Evolutionary conservation across 2,888 invertebrate genomes (phyloP).

Genomic region (Pachymerium ferrugineum): DNA sequence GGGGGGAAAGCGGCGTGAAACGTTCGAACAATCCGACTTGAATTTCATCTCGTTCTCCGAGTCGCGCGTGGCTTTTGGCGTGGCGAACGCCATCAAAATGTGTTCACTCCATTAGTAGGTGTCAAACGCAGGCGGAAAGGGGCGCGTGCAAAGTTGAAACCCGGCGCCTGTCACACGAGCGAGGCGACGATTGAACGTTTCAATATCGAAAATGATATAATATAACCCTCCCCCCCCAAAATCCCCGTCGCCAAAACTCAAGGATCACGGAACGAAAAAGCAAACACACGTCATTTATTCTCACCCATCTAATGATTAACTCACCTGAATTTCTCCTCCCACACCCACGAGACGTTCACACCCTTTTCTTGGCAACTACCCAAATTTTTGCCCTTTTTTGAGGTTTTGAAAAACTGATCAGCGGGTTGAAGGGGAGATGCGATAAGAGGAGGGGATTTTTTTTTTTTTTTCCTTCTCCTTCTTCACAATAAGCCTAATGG

Average conservation of each 20-base stretch:
- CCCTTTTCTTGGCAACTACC: too few relatives aligned
- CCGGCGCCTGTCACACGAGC: constrained; percentile 7
- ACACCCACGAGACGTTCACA: constrained; percentile 10
- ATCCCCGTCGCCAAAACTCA: not conserved
- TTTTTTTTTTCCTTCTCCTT: not conserved
- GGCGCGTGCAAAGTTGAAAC: not conserved
- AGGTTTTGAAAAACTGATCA: too few relatives aligned
- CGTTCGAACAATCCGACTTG: not conserved
- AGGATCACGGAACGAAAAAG: constrained; percentile 4
- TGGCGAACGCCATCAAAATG: constrained; percentile 18
- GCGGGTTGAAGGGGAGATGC: not conserved
- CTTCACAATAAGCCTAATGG: constrained; percentile 6
- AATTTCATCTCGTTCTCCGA: too few relatives aligned
- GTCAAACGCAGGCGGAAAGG: not conserved
- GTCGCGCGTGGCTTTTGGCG: not conserved
- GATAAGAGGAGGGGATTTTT: too few relatives aligned
- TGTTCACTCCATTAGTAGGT: constrained; percentile 27
- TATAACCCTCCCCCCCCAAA: not conserved
- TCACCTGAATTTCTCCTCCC: constrained; percentile 15
- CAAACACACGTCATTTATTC: constrained; percentile 22
- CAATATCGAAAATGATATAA: constrained; percentile 33
- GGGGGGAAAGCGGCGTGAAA: not conserved
- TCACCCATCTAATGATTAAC: constrained; percentile 1
- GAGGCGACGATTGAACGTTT: constrained; percentile 33
- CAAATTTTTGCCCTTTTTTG: too few relatives aligned